Evolutionary conservation across 2,113 vertebrate genomes (phyloP).

Genomic region (Neolamprologus longior): DNA sequence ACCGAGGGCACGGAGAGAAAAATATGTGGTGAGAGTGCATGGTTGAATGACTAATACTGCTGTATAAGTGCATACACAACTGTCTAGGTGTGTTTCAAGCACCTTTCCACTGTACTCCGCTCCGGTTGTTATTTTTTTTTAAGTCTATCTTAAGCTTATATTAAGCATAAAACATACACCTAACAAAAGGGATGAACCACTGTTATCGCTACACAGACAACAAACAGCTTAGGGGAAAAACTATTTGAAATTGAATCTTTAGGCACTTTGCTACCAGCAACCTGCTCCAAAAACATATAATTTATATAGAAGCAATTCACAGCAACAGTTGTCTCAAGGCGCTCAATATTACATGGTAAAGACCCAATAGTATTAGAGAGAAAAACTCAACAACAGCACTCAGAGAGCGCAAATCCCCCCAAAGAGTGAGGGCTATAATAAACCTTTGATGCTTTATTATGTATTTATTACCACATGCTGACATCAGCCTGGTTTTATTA

Average conservation of each 20-base stretch:
- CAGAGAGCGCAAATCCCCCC: neutral
- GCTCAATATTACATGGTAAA: neutral
- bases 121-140: neutral
- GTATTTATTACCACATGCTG: neutral
- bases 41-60: slow-evolving; percentile 18
- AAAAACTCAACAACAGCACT: neutral
- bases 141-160: neutral
- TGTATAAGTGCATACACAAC: neutral
- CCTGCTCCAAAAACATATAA: neutral
- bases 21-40: neutral
- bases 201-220: neutral
- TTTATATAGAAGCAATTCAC: neutral
- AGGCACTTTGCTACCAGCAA: neutral
- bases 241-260: neutral
- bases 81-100: neutral
- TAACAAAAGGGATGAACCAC: neutral
- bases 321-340: neutral
- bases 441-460: neutral
- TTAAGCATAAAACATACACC: neutral
- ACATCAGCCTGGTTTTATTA: neutral
- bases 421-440: neutral
- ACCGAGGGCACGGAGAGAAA: neutral
- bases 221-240: neutral
- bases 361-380: neutral
- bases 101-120: neutral